Evolutionary conservation across 2,797 vertebrate genomes (phyloP), one percentile per base, ranked within the genome.

Genomic region (Arnoldichthys spilopterus): DNA sequence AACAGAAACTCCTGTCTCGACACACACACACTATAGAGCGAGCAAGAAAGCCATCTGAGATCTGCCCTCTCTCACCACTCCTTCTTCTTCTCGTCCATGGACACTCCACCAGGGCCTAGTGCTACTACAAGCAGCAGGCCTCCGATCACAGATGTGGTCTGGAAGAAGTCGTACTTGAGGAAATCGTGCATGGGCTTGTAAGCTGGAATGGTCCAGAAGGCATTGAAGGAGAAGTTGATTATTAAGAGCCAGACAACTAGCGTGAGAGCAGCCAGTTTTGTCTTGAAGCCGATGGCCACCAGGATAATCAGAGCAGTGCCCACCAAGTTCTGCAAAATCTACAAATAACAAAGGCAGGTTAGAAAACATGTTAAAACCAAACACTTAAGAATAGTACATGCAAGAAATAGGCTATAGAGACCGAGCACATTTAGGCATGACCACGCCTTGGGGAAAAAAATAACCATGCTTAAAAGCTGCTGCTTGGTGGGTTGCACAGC

Each of bases 151-250:
- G 98, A 99, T 84, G 96, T 98, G 92, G 97, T 98, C 94, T 99
- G 98, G 95, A 99, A 99, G 94, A 99, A 99, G 91, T 99, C 98
- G 0, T 99, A 99, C 90, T 96, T 99, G 84, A 99, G 96, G 93
- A 99, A 98, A 92, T 99, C 98, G 0, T 99, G 97, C 97, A 99
- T 98, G 86, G 98, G 97, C 84, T 97, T 99, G 90, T 98, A 98
- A 85, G 92, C 89, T 0, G 98, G 97, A 83, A 99, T 79, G 91
- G 94, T 96, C 98, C 98, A 99, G 95, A 99, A 99, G 83, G 97
- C 96, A 37, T 99, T 99, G 93, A 98, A 97, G 87, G 98, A 99
- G 86, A 99, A 91, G 30, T 99, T 99, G 91, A 98, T 96, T 74
- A 92, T 93, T 49, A 99, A 93, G 2, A 99, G 95, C 97, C 97